Evolutionary conservation across 2,113 vertebrate genomes (phyloP).

Genomic region (Arenaria interpres): DNA sequence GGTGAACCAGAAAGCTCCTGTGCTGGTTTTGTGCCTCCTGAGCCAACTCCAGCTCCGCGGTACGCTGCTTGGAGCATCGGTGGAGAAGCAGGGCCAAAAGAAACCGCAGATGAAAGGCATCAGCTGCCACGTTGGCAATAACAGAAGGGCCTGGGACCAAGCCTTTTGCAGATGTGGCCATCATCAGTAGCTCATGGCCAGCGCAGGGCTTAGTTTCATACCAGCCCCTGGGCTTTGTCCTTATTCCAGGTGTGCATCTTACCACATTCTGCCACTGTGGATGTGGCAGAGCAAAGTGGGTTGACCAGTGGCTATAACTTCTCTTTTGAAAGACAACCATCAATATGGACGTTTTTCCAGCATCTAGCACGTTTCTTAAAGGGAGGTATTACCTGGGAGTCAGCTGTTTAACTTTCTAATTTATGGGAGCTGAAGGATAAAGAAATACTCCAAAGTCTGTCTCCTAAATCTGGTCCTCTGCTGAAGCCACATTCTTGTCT

Average conservation of each 20-base stretch:
- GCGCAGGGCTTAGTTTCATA: not conserved
- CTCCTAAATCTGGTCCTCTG: not conserved
- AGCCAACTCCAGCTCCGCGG: not conserved
- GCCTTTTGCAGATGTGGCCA: not conserved
- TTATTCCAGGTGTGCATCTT: not conserved
- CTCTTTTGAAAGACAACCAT: not conserved
- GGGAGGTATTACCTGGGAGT: not conserved
- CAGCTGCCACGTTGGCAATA: not conserved
- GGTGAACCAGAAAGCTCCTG: not conserved
- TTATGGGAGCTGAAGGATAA: not conserved
- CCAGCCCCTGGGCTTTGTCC: not conserved
- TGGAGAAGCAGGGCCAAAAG: not conserved
- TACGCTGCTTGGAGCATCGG: fast-evolving
- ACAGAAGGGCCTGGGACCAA: not conserved
- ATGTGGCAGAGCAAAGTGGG: not conserved
- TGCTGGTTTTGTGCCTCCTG: not conserved
- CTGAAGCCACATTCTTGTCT: not conserved
- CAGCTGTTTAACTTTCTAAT: not conserved
- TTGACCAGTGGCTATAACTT: not conserved
- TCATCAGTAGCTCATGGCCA: not conserved
- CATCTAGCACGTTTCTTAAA: not conserved
- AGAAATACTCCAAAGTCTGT: not conserved
- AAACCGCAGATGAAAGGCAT: not conserved
- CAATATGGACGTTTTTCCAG: not conserved
- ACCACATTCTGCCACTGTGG: not conserved